Conservation (phyloP, 2,113 vertebrate genomes). For the Corvus cornix region DNA sequence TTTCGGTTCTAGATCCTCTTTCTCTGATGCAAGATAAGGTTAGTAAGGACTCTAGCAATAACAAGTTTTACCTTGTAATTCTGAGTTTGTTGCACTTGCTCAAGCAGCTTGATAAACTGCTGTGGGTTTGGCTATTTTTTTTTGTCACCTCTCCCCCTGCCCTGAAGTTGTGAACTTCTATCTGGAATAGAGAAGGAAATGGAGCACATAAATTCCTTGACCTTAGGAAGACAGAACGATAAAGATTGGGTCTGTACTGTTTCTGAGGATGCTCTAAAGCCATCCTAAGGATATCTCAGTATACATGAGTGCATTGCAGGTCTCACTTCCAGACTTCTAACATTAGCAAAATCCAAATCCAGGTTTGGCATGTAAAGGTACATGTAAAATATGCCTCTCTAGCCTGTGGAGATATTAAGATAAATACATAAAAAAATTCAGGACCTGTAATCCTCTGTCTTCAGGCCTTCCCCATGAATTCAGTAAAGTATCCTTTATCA, state of each 20-base stretch:
- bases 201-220: not conserved
- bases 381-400: not conserved
- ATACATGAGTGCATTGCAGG: not conserved
- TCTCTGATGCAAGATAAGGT: not conserved
- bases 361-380: not conserved
- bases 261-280: not conserved
- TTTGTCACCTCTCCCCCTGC: rapidly evolving
- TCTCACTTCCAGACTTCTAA: not conserved
- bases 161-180: not conserved
- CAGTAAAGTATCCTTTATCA: not conserved
- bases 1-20: conserved; percentile 28
- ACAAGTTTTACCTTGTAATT: not conserved
- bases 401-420: not conserved
- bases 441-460: not conserved
- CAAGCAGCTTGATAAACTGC: not conserved
- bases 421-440: not conserved
- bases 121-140: not conserved
- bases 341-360: not conserved
- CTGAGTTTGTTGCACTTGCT: not conserved
- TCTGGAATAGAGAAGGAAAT: not conserved
- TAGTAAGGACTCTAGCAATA: not conserved
- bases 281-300: not conserved
- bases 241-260: not conserved
- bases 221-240: not conserved
- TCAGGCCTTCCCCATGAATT: not conserved